Conservation (phyloP, 1,140 invertebrate genomes). For the Solen grandis region DNA sequence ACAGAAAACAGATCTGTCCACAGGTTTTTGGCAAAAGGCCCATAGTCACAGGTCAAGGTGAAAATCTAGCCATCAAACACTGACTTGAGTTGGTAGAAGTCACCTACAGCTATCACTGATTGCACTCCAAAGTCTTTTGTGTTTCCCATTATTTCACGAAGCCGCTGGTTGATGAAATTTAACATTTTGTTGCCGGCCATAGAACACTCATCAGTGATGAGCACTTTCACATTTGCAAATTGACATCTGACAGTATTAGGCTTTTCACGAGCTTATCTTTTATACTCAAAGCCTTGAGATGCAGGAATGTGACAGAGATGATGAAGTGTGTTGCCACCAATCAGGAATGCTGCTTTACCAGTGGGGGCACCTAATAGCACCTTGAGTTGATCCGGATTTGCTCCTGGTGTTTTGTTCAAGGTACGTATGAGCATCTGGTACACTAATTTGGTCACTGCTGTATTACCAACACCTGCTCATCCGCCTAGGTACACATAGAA, state of each 20-base stretch:
- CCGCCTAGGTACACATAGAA: slow-evolving; percentile 47
- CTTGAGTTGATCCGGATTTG: slow-evolving; percentile 23
- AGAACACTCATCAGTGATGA: slow-evolving; percentile 56
- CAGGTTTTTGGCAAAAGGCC: slow-evolving; percentile 56
- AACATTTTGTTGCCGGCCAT: slow-evolving; percentile 53
- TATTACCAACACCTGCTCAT: slow-evolving; percentile 44
- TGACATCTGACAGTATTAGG: slow-evolving; percentile 32
- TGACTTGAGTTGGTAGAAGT: slow-evolving; percentile 59
- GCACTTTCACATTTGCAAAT: slow-evolving; percentile 29
- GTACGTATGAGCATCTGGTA: slow-evolving; percentile 11
- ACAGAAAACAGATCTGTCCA: slow-evolving; percentile 59
- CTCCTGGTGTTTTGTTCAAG: slow-evolving; percentile 2
- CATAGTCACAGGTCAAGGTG: slow-evolving; percentile 19
- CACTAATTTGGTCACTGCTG: slow-evolving; percentile 17
- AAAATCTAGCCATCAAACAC: slow-evolving; percentile 61
- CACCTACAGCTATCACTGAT: slow-evolving; percentile 53
- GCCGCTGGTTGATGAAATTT: slow-evolving; percentile 33
- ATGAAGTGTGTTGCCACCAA: not conserved
- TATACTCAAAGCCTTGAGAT: not conserved
- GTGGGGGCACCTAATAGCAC: slow-evolving; percentile 6
- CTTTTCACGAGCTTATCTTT: no score
- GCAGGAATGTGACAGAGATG: not conserved
- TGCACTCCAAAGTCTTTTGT: slow-evolving; percentile 43
- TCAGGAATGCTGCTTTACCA: slow-evolving; percentile 1
- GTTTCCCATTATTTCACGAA: slow-evolving; percentile 42